These are phyloP conservation scores for Villa cingulata DNA, from an alignment of 2,888 invertebrate species.

Conservation along the genomic window DNA sequence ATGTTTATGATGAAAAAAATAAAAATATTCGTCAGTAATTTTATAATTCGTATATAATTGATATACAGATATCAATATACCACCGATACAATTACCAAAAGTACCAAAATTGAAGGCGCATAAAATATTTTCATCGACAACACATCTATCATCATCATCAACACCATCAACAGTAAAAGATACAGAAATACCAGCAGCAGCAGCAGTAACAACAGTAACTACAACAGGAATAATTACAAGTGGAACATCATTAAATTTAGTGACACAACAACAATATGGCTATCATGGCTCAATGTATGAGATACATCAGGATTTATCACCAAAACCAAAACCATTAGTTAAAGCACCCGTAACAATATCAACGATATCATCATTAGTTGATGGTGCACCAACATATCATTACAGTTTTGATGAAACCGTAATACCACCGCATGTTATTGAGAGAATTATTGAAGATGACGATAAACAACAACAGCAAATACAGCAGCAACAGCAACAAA, in stretches of 20 bases:
- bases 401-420: conserved; percentile 5
- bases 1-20: neutral
- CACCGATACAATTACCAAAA: neutral
- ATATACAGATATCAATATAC: neutral
- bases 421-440: neutral
- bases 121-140: neutral
- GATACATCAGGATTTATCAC: neutral
- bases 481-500: conserved; percentile 20
- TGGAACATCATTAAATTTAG: no score
- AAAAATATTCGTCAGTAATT: neutral
- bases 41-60: neutral
- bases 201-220: no score
- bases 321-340: conserved; percentile 1
- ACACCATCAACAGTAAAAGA: no score
- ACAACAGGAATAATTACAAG: no score
- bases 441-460: conserved; percentile 2
- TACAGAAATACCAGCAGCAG: no score
- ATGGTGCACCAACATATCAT: conserved; percentile 7
- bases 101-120: neutral
- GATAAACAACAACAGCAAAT: conserved; percentile 11
- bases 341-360: conserved; percentile 30
- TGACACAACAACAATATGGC: no score
- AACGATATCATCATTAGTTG: conserved; percentile 25
- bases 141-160: neutral
- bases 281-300: no score